Conservation (phyloP, 2,113 vertebrate species). For the Nicator chloris region DNA sequence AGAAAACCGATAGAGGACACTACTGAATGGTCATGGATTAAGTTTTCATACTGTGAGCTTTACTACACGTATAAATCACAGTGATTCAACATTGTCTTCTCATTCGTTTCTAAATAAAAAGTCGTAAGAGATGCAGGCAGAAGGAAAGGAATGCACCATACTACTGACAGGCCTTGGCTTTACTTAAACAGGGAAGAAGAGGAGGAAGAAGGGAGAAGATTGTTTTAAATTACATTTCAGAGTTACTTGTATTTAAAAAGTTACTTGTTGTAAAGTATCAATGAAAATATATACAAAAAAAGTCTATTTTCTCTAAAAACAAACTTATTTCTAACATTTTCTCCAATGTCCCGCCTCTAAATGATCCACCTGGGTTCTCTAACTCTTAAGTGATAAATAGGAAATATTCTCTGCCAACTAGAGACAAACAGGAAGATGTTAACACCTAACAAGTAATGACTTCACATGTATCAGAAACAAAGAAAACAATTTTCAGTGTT, state of each 20-base stretch:
- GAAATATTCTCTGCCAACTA: not conserved
- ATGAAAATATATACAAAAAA: not conserved
- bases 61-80: not conserved
- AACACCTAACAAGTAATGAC: rapidly evolving
- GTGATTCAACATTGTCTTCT: not conserved
- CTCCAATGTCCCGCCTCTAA: not conserved
- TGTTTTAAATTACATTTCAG: not conserved
- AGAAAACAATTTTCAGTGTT: not conserved
- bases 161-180: not conserved
- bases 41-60: not conserved
- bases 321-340: not conserved
- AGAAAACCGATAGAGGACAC: not conserved
- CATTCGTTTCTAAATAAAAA: not conserved
- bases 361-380: not conserved
- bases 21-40: not conserved
- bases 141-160: not conserved
- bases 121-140: not conserved
- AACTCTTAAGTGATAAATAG: not conserved
- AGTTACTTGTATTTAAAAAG: not conserved
- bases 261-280: not conserved
- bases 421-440: not conserved
- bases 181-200: not conserved
- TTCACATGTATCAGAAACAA: not conserved
- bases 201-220: not conserved
- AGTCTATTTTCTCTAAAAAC: not conserved